Evolutionary conservation across 2,797 vertebrate species (phyloP).

Genomic region (Neomorphus geoffroyi): DNA sequence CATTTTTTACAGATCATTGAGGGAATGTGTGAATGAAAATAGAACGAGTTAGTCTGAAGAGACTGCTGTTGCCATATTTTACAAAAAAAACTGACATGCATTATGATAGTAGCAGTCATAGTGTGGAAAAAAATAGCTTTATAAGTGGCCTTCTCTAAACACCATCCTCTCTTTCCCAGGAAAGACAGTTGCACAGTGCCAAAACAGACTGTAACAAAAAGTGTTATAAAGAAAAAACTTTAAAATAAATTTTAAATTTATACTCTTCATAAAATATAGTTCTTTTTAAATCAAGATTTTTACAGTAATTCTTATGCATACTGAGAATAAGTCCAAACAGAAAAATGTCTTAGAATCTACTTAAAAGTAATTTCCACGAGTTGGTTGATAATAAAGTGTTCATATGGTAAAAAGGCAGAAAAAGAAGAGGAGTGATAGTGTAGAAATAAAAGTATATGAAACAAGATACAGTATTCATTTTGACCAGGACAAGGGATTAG

Average conservation of each 20-base stretch:
- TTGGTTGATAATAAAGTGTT: neutral
- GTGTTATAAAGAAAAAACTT: neutral
- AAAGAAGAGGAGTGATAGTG: neutral
- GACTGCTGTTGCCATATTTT: neutral
- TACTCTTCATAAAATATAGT: neutral
- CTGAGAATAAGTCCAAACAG: neutral
- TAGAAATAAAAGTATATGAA: constrained; percentile 30
- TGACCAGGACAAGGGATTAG: constrained; percentile 41
- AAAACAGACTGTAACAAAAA: neutral
- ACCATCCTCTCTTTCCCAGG: neutral
- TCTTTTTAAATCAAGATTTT: too few species aligned
- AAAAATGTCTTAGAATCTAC: neutral
- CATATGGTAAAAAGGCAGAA: neutral
- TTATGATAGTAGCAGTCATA: neutral
- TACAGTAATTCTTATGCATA: neutral
- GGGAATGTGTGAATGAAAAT: neutral
- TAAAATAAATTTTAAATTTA: neutral
- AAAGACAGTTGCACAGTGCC: neutral
- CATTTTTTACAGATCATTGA: neutral
- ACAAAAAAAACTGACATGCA: neutral
- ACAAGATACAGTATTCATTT: constrained; percentile 33
- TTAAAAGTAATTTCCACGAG: neutral
- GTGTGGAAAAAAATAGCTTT: neutral
- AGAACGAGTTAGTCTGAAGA: neutral
- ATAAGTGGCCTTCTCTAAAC: neutral